Base-by-base conservation (phyloP, 1,140 invertebrate species). In the Aphaenogaster ashmeadi region DNA sequence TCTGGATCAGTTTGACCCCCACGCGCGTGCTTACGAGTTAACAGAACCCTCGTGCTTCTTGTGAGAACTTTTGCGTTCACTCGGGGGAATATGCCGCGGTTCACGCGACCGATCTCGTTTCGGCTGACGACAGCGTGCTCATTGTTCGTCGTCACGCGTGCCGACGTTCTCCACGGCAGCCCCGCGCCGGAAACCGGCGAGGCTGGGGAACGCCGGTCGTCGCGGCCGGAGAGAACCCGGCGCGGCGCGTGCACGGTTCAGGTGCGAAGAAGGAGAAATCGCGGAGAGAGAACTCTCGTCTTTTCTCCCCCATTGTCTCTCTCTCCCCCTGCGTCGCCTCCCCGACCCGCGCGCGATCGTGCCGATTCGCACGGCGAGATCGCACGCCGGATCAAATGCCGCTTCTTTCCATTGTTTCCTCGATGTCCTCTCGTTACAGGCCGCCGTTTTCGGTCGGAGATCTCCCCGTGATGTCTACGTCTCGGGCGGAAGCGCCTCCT, bases 111-210 rank as follows among this genome's bases (percentile, higher is more conserved):
- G 69, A 75, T 78, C 75, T 66, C 56, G 84, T 79, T 74, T 86
- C 67, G 56, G 72, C 69, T 56, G 89, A 66, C 36, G 72, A 21
- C 60, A 44, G 79, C 38, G 54, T 86, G 84, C 85, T 90, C 33
- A 89, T 90, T 90, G 89, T 90, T 90, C 88, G 50, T 60, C 89
- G 88, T 90, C 77, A 87, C 89, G 89, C 85, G 60, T 38, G 77
- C 56, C 86, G 84, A 27, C 27, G 9, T 79, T 89, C 27, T 27
- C 52, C 58, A 38, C 62, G 81, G 60, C 47, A 66, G 38, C 50
- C 15, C 38, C 38, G 50, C 77, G 83, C 89, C 89, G 89, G 89
- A 90, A 90, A 52, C 71, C 54, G 33, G 15, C 11, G 15, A 77
- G 58, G 67, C 67, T 18, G 33, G 86, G 64, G 86, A 88, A 69